A percentile compares a stretch with the other conserved stretches of the same genome.
Evolutionary conservation across 1,140 invertebrate genomes (phyloP).

Genomic region (Danaus plexippus): DNA sequence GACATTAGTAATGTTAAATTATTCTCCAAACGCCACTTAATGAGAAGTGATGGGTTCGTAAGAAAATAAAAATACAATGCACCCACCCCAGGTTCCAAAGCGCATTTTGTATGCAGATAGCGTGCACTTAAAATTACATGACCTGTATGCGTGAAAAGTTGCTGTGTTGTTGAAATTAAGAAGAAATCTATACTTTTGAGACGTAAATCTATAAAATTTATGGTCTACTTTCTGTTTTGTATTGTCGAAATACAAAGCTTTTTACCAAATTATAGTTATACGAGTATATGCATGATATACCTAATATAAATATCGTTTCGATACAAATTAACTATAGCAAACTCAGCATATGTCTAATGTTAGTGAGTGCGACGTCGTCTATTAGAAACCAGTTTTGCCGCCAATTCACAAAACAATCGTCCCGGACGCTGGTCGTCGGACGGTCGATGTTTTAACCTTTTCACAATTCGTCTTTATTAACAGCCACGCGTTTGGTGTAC

Average conservation of each 20-base stretch:
- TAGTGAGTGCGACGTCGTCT: constrained; percentile 22
- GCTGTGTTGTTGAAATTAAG: constrained; percentile 32
- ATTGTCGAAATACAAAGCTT: no score
- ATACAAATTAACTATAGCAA: constrained; percentile 21
- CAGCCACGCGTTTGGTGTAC: constrained; percentile 25
- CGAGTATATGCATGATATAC: no score
- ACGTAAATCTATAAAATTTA: no score
- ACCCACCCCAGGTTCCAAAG: constrained; percentile 44
- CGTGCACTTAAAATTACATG: constrained; percentile 60
- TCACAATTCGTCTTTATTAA: constrained; percentile 34
- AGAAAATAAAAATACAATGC: constrained; percentile 70
- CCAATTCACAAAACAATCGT: constrained; percentile 29
- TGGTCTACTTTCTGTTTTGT: no score
- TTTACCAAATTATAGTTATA: no score
- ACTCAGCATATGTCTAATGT: constrained; percentile 19
- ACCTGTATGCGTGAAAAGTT: constrained; percentile 62
- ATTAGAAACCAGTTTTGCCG: constrained; percentile 31
- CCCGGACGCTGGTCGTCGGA: constrained; percentile 8
- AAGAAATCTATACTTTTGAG: constrained; percentile 27
- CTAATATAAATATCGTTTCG: constrained; percentile 3
- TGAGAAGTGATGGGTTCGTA: constrained; percentile 71
- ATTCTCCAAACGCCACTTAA: constrained; percentile 71
- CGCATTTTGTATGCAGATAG: constrained; percentile 57
- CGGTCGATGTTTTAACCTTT: constrained; percentile 25
- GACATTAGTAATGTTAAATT: constrained; percentile 68